Evolutionary conservation across 1,140 invertebrate genomes (phyloP), one percentile per base, ranked within the genome.

Genomic region (Saxidomus purpurata): DNA sequence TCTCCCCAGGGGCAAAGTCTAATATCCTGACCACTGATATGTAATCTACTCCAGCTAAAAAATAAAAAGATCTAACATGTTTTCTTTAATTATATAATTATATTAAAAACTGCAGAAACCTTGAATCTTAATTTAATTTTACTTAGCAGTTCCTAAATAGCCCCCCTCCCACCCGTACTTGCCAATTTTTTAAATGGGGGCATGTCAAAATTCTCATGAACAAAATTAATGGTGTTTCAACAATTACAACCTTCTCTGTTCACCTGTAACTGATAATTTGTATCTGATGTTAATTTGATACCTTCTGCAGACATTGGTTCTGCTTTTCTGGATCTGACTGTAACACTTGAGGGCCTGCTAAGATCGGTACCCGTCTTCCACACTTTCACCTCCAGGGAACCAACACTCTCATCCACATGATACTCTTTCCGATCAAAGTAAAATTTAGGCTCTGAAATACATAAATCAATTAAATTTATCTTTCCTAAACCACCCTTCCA

Each of bases 301-400:
- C 96, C 93, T 91, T 95, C 92, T 55, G 96, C 96, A 28, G 95
- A 93, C 6, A 84, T 71, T 9, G 95, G 94, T 34, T 94, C 89
- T 31, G 94, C 92, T 61, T 93, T 92, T 36, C 93, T 90, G 11
- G 96, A 95, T 17, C 93, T 89, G 0, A 96, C 94, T 0, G 95
- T 95, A 1, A 96, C 94, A 84, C 93, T 94, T 1, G 95, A 94
- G 0, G 93, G 90, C 38, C 92, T 92, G 55, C 91, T 94, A 4
- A 96, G 92, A 91, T 96, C 96, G 40, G 94, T 95, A 1, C 96
- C 96, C 4, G 93, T 94, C 59, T 96, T 91, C 93, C 91, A 93
- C 0, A 96, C 93, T 25, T 91, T 91, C 2, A 96, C 92, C 90
- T 96, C 94, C 15, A 95, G 47, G 49, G 92, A 93, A 13, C 94